Evolutionary conservation across 2,797 vertebrate species (phyloP), one percentile per base, ranked within the genome.

Genomic region (Myoxocephalus aenaeus): DNA sequence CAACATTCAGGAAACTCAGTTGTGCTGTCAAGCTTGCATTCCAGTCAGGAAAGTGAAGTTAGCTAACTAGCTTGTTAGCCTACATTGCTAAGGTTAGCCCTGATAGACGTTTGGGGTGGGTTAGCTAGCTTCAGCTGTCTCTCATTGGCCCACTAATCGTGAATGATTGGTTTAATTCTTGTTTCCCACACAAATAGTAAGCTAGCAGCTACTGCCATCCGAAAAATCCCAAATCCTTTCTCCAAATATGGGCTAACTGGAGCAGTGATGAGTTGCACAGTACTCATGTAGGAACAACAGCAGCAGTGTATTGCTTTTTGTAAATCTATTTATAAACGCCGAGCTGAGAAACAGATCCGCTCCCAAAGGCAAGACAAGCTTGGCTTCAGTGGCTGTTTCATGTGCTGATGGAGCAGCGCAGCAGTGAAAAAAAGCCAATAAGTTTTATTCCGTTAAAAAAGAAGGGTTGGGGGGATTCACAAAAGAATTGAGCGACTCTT

Each of bases 291-390:
- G 36, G 62, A 83, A 86, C 80, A 83, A 82, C 87, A 77, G 68
- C 81, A 75, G 78, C 42, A 79, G 42, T 50, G 75, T 73, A 75
- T 81, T 67, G 42, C 62, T 87, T 82, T 87, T 91, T 88, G 77
- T 87, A 50, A 73, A 79, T 90, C 87, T 94, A 90, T 91, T 91
- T 85, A 90, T 92, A 91, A 84, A 85, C 68, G 17, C 59, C 0
- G 38, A 82, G 85, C 77, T 85, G 72, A 87, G 79, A 90, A 84
- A 79, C 82, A 85, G 84, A 90, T 29, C 73, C 48, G 14, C 83
- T 90, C 83, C 90, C 82, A 44, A 70, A 79, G 73, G 74, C 42
- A 86, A 80, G 78, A 73, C 75, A 15, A 67, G 25, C 78, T 75
- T 61, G 0, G 75, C 62, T 80, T 73, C 64, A 11, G 7, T 36